Evolutionary conservation across 1,140 invertebrate genomes (phyloP).

Genomic region (Lanistes nyassanus): DNA sequence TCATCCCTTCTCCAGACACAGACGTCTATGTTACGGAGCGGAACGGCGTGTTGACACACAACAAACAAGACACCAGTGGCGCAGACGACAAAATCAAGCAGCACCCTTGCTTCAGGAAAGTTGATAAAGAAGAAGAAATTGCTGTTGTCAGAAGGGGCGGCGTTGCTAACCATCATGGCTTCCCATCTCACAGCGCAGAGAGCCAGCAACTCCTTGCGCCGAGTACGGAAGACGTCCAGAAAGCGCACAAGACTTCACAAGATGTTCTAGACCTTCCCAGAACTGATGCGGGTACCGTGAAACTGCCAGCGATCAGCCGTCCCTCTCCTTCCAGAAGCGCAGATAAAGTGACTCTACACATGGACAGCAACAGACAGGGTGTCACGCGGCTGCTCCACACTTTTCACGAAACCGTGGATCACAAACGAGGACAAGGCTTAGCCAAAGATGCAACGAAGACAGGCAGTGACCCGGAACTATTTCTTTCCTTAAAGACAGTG

Average conservation of each 20-base stretch:
- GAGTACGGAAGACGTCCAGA: background rate
- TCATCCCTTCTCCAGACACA: too few species aligned
- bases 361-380: slow-evolving; percentile 39
- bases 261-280: background rate
- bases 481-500: background rate
- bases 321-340: slow-evolving; percentile 19
- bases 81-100: too few species aligned
- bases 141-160: too few species aligned
- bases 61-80: too few species aligned
- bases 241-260: background rate
- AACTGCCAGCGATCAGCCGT: slow-evolving; percentile 32
- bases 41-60: too few species aligned
- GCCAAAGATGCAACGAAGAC: background rate
- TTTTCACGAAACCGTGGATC: slow-evolving; percentile 33
- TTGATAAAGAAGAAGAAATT: too few species aligned
- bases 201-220: too few species aligned
- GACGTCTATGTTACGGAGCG: too few species aligned
- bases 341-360: slow-evolving; percentile 40
- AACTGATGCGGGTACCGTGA: background rate
- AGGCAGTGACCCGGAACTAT: background rate
- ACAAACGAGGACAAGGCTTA: slow-evolving; percentile 17
- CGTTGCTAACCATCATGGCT: too few species aligned
- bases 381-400: slow-evolving; percentile 51
- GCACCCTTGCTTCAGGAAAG: too few species aligned
- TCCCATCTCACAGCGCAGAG: too few species aligned